These are phyloP conservation scores for Drosophila melanogaster DNA, from an alignment of 1,140 invertebrate genomes.

Conservation along the genomic window DNA sequence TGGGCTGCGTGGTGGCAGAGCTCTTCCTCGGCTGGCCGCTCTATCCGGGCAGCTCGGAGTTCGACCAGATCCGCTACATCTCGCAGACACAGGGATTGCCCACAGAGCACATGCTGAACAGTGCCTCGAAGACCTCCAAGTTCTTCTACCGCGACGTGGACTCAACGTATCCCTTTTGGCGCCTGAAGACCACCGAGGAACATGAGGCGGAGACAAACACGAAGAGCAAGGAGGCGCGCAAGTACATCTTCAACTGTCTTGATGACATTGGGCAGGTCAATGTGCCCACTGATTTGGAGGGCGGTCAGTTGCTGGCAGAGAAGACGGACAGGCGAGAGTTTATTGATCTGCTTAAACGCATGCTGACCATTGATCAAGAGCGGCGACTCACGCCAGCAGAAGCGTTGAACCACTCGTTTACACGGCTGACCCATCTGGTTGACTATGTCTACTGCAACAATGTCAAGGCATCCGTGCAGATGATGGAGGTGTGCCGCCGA, in stretches of 20 bases:
- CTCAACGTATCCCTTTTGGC: slow-evolving; percentile 98
- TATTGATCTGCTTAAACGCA: slow-evolving; percentile 97
- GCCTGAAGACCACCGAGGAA: slow-evolving; percentile 98
- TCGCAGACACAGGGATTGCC: slow-evolving; percentile 93
- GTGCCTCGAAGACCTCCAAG: slow-evolving; percentile 98
- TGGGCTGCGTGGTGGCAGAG: slow-evolving; percentile 99
- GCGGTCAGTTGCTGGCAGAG: slow-evolving; percentile 96
- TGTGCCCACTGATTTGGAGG: slow-evolving; percentile 98
- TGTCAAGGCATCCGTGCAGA: slow-evolving; percentile 96
- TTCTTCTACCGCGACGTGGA: slow-evolving; percentile 99
- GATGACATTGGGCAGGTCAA: slow-evolving; percentile 99
- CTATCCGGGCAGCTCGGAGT: slow-evolving; percentile 99
- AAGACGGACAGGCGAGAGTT: slow-evolving; percentile 98
- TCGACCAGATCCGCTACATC: slow-evolving; percentile 98
- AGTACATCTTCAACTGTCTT: slow-evolving; percentile 99
- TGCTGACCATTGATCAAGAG: slow-evolving; percentile 99
- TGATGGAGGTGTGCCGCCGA: slow-evolving; percentile 95
- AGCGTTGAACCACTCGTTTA: slow-evolving; percentile 97
- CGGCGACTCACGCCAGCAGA: slow-evolving; percentile 97
- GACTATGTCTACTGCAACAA: slow-evolving; percentile 99
- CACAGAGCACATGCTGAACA: slow-evolving; percentile 99
- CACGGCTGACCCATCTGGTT: slow-evolving; percentile 95
- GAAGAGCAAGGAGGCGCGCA: slow-evolving; percentile 99
- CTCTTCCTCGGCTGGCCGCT: slow-evolving; percentile 99
- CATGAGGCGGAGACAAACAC: slow-evolving; percentile 99